Evolutionary conservation across 2,797 vertebrate genomes (phyloP), one percentile per base, ranked within the genome.

Genomic region (Halcyon badia): DNA sequence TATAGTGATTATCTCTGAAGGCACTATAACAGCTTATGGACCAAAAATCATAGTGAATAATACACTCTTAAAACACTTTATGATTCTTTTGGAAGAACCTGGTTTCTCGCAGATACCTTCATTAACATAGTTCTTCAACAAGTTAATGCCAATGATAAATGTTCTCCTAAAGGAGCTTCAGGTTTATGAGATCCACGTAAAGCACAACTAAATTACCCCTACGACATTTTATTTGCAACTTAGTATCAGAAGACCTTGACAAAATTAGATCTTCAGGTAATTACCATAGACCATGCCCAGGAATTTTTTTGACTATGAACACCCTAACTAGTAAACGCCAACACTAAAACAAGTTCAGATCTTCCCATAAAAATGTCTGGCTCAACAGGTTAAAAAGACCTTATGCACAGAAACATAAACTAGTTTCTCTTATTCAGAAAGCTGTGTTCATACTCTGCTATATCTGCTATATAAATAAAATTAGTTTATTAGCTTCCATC

Each of bases 31-130:
- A 96, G 24, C 48, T 97, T 95, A 93, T 93, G 70, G 58, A 89
- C 21, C 35, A 89, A 90, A 92, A 78, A 49, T 93, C 70, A 86
- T 83, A 64, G 75, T 83, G 82, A 94, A 57, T 68, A 89, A 93
- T 87, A 90, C n/a, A 85, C 72, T 89, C 77, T 94, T 96, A 84
- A 97, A 96, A 91, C 22, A 91, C 31, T 85, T 85, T 18, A 73
- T 87, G 68, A 73, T 88, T 70, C 37, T 93, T 80, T 81, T 90
- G 90, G 73, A 89, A 96, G n/a, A 51, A 52, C 51, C 64, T 88
- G 52, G 9, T 76, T 2, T 83, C 31, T 95, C 72, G 91, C 49
- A 94, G 48, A 14, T 44, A 91, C 46, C 31, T 86, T 94, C 9
- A 65, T 31, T 66, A 35, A 37, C 28, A 62, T 3, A 68, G 8